Base-by-base conservation (phyloP, 2,888 invertebrate species). In the Pachymerium ferrugineum region DNA sequence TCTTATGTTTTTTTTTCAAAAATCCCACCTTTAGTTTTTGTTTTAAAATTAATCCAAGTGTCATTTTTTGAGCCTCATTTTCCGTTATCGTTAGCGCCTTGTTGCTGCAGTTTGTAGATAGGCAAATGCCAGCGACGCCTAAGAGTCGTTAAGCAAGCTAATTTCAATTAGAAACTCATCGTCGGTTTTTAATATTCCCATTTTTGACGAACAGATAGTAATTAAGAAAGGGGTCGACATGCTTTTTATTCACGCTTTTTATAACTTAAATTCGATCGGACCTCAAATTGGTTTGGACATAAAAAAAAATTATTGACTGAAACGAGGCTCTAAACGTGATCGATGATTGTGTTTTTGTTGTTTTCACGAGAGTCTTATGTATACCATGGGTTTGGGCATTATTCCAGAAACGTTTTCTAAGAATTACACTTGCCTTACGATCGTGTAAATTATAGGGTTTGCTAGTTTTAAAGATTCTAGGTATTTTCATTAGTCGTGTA, bases 131-230 rank as follows among this genome's bases (percentile, higher is more conserved):
- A 28, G 28, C 62, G 28, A 62, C n/a, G n/a, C n/a, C n/a, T 62
- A 62, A 62, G 28, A 10, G 25, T 62, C 62, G 62, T 62, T 62
- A 62, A 62, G 19, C 19, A 54, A 54, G 19, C 19, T 22, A 54
- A 54, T 54, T 54, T 54, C 47, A 54, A 54, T 54, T 54, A 54
- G 47, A 54, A 54, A 54, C 22, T 54, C 47, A 54, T 54, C 47
- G 47, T 54, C 47, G 47, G 8, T 62, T 62, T 62, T 62, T 62
- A 62, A 62, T 62, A 62, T 62, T 25, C 28, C 62, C 28, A 10
- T 1, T 62, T 54, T 54, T 54, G 47, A 54, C 22, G 19, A 54
- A 54, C 47, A 22, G 22, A 19, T 2, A 19, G 19, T 54, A 54
- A 54, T 54, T 54, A 54, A 19, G 47, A 4, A 10, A 3, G 19